These are phyloP conservation scores for Mus pahari DNA, from an alignment of 2,113 vertebrate genomes.

Conservation along the genomic window DNA sequence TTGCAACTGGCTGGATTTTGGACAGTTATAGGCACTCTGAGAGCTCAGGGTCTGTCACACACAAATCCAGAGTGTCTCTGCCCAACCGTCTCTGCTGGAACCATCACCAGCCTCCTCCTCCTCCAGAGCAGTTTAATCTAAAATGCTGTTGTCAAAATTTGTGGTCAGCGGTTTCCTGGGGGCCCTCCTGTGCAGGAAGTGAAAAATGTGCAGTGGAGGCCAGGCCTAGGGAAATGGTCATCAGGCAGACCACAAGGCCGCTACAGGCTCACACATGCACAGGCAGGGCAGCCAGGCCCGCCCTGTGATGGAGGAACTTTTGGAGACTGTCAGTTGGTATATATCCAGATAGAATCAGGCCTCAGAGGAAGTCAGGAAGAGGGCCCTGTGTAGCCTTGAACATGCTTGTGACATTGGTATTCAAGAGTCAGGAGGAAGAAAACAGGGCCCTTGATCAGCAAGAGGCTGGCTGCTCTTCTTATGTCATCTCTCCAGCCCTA, in stretches of 20 bases:
- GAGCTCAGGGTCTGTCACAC: not conserved
- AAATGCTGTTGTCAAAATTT: slow-evolving; percentile 35
- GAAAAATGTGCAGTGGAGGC: not conserved
- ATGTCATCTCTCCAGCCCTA: too few relatives aligned
- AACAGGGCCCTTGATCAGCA: not conserved
- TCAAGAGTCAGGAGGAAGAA: not conserved
- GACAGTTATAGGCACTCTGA: not conserved
- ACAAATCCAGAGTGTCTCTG: not conserved
- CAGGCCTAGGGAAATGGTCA: slow-evolving; percentile 57
- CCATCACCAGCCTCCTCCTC: not conserved
- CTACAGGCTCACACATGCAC: not conserved
- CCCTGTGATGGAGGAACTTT: slow-evolving; percentile 39
- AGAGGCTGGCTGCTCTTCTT: not conserved
- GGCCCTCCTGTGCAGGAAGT: slow-evolving; percentile 67
- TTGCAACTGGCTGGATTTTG: not conserved
- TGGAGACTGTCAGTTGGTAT: not conserved
- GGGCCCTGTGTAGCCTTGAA: not conserved
- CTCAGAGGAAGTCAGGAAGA: slow-evolving; percentile 53
- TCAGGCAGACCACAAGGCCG: not conserved
- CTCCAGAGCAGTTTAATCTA: slow-evolving; percentile 25
- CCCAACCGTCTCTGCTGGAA: not conserved
- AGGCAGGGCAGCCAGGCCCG: not conserved
- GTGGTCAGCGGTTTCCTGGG: slow-evolving; percentile 74
- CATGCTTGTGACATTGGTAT: not conserved
- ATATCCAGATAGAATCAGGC: not conserved